These are phyloP conservation scores for Coturnix japonica DNA, from an alignment of 2,113 vertebrate species.

Conservation along the genomic window DNA sequence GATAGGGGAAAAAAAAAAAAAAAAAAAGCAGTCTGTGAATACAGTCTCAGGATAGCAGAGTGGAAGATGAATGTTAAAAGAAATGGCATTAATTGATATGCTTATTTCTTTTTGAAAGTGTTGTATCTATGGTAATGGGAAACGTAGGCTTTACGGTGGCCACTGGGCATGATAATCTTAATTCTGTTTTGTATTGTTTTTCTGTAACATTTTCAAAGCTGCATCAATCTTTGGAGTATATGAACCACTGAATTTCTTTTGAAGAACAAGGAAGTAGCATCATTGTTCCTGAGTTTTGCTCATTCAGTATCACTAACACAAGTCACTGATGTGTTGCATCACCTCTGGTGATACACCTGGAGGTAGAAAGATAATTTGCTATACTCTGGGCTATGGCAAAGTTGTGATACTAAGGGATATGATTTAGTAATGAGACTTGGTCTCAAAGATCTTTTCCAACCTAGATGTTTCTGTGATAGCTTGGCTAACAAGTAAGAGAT, in stretches of 20 bases:
- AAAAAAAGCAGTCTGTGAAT: not conserved
- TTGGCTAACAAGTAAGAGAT: not conserved
- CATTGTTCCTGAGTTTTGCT: not conserved
- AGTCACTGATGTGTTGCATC: not conserved
- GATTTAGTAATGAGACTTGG: not conserved
- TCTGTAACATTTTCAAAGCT: not conserved
- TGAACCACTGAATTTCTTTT: not conserved
- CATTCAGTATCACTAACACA: not conserved
- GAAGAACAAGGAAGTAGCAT: not conserved
- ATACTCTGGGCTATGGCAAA: not conserved
- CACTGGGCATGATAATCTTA: not conserved
- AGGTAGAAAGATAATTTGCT: not conserved
- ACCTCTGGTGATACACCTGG: not conserved
- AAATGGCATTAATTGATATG: not conserved
- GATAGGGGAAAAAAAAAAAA: not conserved
- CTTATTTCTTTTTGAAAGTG: not conserved
- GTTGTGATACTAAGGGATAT: not conserved
- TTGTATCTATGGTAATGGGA: not conserved
- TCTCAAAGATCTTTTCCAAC: not conserved
- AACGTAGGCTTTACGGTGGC: not conserved
- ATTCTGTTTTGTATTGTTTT: not conserved
- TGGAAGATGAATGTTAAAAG: not conserved
- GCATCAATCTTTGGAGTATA: not conserved
- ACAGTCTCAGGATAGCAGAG: not conserved
- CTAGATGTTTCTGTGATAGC: not conserved